A percentile compares a stretch with the other conserved stretches of the same genome.
These are phyloP conservation scores for Holacanthella duospinosa DNA, from an alignment of 2,888 invertebrate genomes.

Conservation along the genomic window DNA sequence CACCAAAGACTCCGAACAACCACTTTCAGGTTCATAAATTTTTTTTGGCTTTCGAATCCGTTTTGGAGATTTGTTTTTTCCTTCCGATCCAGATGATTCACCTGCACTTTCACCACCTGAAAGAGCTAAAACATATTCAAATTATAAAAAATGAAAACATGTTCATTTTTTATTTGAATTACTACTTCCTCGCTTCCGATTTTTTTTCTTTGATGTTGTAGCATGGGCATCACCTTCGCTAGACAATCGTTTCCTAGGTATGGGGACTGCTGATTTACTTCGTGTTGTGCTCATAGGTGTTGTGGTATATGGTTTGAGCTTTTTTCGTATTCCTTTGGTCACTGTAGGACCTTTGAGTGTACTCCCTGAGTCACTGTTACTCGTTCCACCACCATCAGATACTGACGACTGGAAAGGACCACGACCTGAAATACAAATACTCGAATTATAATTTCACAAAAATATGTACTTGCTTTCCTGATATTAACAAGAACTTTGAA, in stretches of 20 bases:
- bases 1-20: slow-evolving; percentile 17
- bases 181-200: not conserved
- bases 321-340: not conserved
- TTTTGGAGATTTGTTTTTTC: not conserved
- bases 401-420: not conserved
- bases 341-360: not conserved
- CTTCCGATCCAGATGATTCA: not conserved
- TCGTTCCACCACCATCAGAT: not conserved
- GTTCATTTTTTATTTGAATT: not conserved
- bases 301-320: not conserved
- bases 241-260: not conserved
- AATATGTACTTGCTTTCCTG: not conserved
- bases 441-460: not conserved
- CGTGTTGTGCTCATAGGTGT: not conserved
- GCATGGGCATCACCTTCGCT: not conserved
- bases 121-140: not conserved
- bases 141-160: not conserved
- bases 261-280: not conserved
- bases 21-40: slow-evolving; percentile 16
- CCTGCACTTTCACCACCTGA: slow-evolving; percentile 44
- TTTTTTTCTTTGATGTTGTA: not conserved
- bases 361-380: not conserved
- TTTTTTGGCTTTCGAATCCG: slow-evolving; percentile 6
- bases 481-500: too few relatives aligned
- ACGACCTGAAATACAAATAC: not conserved